Evolutionary conservation across 64 coral and sea anemone species (phyloP).

Genomic region (Acropora yongei): DNA sequence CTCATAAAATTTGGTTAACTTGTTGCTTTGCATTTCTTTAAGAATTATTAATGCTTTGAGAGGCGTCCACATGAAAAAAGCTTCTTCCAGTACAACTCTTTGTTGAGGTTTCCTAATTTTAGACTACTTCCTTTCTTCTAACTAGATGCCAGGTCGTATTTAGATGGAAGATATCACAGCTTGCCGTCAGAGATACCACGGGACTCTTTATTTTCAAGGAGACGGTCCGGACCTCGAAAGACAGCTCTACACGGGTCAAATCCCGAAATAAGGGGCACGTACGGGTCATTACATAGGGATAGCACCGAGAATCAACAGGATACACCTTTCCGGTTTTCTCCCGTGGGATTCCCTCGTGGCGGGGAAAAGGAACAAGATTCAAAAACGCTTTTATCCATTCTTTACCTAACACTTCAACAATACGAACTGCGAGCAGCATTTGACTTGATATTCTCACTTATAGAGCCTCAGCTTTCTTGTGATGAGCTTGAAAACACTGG

Average conservation of each 20-base stretch:
- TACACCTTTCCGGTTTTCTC: neutral
- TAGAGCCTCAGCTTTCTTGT: constrained; percentile 57
- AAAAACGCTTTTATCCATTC: constrained; percentile 75
- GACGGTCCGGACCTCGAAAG: constrained; percentile 18
- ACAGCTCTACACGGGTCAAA: neutral
- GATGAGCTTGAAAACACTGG: constrained; percentile 49
- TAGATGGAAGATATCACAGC: constrained; percentile 17
- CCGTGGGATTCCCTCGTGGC: neutral
- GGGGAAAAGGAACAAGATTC: constrained; percentile 33
- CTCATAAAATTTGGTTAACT: too few species aligned
- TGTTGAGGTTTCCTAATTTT: neutral
- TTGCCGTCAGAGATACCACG: constrained; percentile 15
- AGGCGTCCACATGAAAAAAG: too few species aligned
- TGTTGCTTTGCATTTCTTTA: too few species aligned
- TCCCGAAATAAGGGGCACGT: neutral
- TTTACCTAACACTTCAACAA: constrained; percentile 88
- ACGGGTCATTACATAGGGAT: neutral
- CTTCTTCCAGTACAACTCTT: neutral
- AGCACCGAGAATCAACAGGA: neutral
- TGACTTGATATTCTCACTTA: constrained; percentile 58
- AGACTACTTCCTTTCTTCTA: neutral
- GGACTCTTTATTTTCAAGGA: constrained; percentile 73
- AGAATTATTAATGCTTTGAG: too few species aligned
- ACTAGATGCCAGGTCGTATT: constrained; percentile 11
- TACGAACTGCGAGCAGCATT: constrained; percentile 82